Evolutionary conservation across 2,888 invertebrate species (phyloP), one percentile per base, ranked within the genome.

Genomic region (Dryobotodes eremita): DNA sequence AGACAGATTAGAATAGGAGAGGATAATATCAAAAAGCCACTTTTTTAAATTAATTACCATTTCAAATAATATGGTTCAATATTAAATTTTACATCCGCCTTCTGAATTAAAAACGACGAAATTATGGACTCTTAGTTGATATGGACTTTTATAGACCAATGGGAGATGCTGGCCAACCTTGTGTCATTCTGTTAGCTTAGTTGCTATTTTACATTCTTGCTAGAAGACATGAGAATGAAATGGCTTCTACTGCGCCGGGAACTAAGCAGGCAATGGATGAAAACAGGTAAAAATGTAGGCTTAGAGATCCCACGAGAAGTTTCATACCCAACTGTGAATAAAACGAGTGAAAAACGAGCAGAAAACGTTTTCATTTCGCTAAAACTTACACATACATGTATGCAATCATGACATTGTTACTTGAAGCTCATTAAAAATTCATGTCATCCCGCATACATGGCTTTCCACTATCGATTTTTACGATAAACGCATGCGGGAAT

Each of bases 381-480:
- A 20, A 42, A 59, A 53, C 46, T 57, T 48, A 48, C 17, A n/a
- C 6, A 46, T 36, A 15, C 8, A 42, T 17, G 6, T 48, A 48
- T 26, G 15, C 23, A 62, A 36, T 8, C 36, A n/a, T 13, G 8
- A 50, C 55, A 61, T 26, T 48, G 61, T 66, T 26, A 65, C 76
- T 72, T 65, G 8, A 36, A 17, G 15, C 71, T 72, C 74, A 72
- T 82, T 78, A 61, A 72, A 82, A 77, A 65, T 69, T 57, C 31
- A 65, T 64, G 20, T 26, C 65, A 66, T 75, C 81, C 86, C 85
- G 75, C 78, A 81, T 86, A 71, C 48, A 59, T 23, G 26, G 26
- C 57, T 68, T 62, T 75, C 59, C 73, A 68, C 66, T 80, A 88
- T 88, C 81, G 87, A 88, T 88, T 88, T 78, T 76, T 71, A 68